These are phyloP conservation scores for Plutella xylostella DNA, from an alignment of 2,888 invertebrate species.

Conservation along the genomic window DNA sequence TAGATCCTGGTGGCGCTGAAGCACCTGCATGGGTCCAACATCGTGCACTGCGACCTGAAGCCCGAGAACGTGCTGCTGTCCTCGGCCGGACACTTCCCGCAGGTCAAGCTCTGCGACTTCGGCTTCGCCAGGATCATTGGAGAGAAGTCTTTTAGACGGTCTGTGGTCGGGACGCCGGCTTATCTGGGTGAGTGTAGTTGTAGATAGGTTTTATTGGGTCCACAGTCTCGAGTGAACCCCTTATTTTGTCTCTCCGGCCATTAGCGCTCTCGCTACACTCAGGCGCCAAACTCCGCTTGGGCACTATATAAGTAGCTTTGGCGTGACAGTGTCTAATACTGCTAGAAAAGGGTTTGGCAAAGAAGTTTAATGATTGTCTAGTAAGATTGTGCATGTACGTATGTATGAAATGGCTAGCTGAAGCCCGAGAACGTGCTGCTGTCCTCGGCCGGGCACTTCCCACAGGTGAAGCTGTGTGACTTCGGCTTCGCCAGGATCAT, in stretches of 20 bases:
- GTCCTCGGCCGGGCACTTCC: conserved; percentile 94
- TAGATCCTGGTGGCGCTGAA: conserved; percentile 95
- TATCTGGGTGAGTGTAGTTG: conserved; percentile 93
- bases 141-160: conserved; percentile 96
- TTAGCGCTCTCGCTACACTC: no score
- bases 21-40: conserved; percentile 97
- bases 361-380: no score
- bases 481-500: conserved; percentile 99
- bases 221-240: no score
- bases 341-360: no score
- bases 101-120: conserved; percentile 99
- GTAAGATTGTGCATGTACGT: no score
- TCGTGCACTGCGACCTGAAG: conserved; percentile 97
- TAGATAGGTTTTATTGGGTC: no score
- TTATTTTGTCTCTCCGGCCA: no score
- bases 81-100: conserved; percentile 94
- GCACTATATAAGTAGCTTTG: no score
- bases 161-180: conserved; percentile 98
- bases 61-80: conserved; percentile 98
- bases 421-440: conserved; percentile 98
- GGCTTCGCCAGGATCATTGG: conserved; percentile 99
- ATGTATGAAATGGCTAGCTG: no score
- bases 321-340: no score
- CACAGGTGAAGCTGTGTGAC: conserved; percentile 98
- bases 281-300: no score